phyloP scores from a whole-genome alignment of 1,140 invertebrate genomes.

The Drosophila eugracilis region DNA sequence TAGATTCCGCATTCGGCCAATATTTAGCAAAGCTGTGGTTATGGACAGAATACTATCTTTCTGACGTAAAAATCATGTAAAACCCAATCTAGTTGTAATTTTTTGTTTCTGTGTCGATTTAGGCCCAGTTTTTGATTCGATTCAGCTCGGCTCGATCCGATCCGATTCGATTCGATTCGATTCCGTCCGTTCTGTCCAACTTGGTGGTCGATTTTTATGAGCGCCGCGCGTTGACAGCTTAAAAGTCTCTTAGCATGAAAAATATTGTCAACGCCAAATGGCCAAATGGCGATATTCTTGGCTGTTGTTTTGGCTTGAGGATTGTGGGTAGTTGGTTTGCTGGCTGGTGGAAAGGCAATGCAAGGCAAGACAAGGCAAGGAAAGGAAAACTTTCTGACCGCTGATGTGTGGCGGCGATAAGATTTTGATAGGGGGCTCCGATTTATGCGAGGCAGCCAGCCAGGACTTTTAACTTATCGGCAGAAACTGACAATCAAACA shows the following conservation, averaged over 20 bases:
- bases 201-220: slow-evolving; percentile 80
- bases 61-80: too few species aligned
- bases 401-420: slow-evolving; percentile 73
- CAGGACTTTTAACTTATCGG: slow-evolving; percentile 76
- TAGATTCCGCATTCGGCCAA: too few species aligned
- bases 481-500: slow-evolving; percentile 72
- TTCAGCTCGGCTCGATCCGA: background rate
- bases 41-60: too few species aligned
- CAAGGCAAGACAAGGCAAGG: background rate
- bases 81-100: background rate
- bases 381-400: slow-evolving; percentile 65
- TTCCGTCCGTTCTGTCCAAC: slow-evolving; percentile 38
- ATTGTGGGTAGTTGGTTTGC: slow-evolving; percentile 23
- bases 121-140: slow-evolving; percentile 13
- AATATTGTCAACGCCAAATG: slow-evolving; percentile 72
- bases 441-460: slow-evolving; percentile 59
- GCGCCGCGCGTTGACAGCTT: slow-evolving; percentile 75
- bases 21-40: too few species aligned
- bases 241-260: slow-evolving; percentile 82
- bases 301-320: slow-evolving; percentile 26
- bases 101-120: slow-evolving; percentile 15
- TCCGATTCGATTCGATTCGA: slow-evolving; percentile 13
- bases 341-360: slow-evolving; percentile 14
- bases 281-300: slow-evolving; percentile 44
- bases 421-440: slow-evolving; percentile 74